These are phyloP conservation scores for Rhinoderma darwinii DNA, from an alignment of 2,113 vertebrate genomes.

Conservation along the genomic window DNA sequence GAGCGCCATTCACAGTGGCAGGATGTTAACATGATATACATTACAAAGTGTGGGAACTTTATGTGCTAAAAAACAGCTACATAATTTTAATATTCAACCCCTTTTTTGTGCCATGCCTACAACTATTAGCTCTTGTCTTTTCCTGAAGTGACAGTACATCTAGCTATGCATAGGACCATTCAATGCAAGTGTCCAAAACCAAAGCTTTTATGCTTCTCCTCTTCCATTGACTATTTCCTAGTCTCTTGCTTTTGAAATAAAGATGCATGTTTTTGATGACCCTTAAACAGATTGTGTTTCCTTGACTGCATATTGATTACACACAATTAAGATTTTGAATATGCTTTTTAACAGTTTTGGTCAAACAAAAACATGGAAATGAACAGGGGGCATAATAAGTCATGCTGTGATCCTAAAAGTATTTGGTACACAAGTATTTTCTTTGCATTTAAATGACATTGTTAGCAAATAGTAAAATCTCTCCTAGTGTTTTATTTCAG, in stretches of 20 bases:
- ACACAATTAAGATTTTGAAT: not conserved
- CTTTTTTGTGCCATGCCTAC: no score
- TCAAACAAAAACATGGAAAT: not conserved
- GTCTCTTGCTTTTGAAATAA: not conserved
- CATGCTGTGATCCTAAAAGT: conserved; percentile 9
- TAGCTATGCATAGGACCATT: no score
- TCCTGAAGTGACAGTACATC: no score
- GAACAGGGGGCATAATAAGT: not conserved
- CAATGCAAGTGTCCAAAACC: no score
- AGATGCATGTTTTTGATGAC: not conserved
- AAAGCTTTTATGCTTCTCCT: no score
- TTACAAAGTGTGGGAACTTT: no score
- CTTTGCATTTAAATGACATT: conserved; percentile 52
- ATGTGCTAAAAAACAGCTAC: no score
- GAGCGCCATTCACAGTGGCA: no score
- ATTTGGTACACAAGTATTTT: conserved; percentile 14
- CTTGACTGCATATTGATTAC: conserved; percentile 18
- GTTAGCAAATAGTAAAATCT: conserved; percentile 33
- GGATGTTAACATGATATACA: no score
- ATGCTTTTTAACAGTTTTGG: not conserved
- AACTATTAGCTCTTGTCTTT: no score
- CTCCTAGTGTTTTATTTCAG: conserved; percentile 20
- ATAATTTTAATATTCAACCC: no score
- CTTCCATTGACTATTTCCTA: no score
- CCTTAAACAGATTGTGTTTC: conserved; percentile 11